A percentile compares a stretch with the other conserved stretches of the same genome.
Conservation (phyloP, 1,140 invertebrate species). For the Agraylea sexmaculata region DNA sequence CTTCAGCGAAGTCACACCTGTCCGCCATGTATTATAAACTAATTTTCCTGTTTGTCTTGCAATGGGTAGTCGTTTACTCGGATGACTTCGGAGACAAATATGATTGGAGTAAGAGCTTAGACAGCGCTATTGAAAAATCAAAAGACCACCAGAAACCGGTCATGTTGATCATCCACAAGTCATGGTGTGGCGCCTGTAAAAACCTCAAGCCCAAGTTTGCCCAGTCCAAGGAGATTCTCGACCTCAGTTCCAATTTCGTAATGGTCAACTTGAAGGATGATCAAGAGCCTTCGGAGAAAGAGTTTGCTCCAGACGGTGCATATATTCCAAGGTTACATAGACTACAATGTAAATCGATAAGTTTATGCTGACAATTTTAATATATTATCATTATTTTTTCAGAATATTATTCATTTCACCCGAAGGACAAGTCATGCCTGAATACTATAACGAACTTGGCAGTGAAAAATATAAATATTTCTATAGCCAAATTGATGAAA, state of each 20-base stretch:
- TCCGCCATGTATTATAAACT: too few relatives aligned
- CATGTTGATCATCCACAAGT: slow-evolving; percentile 51
- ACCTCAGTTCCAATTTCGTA: slow-evolving; percentile 43
- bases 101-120: slow-evolving; percentile 35
- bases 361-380: neutral
- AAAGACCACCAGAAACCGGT: slow-evolving; percentile 40
- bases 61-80: too few relatives aligned
- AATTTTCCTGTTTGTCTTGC: too few relatives aligned
- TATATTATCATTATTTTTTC: too few relatives aligned
- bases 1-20: too few relatives aligned
- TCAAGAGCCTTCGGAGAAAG: slow-evolving; percentile 37
- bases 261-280: slow-evolving; percentile 49
- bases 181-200: slow-evolving; percentile 51
- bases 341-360: neutral
- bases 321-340: slow-evolving; percentile 48
- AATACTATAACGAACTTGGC: slow-evolving; percentile 44
- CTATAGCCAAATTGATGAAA: slow-evolving; percentile 41
- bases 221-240: slow-evolving; percentile 39
- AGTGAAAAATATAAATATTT: slow-evolving; percentile 48
- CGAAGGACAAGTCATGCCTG: slow-evolving; percentile 35
- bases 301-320: slow-evolving; percentile 43
- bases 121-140: slow-evolving; percentile 35
- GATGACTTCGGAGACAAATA: slow-evolving; percentile 35
- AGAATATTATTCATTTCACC: slow-evolving; percentile 38
- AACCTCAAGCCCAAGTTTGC: slow-evolving; percentile 47